Base-by-base conservation (phyloP, 2,113 vertebrate species). In the Dinomys branickii region DNA sequence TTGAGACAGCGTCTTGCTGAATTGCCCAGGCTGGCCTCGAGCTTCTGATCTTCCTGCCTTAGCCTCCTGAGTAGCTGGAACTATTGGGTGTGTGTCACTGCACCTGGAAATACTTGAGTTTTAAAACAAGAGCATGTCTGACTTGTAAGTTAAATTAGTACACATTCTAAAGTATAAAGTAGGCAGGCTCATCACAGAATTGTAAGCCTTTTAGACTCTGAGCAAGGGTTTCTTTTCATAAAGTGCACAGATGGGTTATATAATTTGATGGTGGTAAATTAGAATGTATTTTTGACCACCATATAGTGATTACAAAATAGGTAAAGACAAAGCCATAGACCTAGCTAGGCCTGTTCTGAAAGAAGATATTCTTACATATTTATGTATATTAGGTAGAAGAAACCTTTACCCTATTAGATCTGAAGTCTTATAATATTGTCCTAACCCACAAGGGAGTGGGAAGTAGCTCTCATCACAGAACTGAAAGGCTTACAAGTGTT, bases 101-200 rank as follows among this genome's bases (percentile, higher is more conserved):
- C 1, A 35, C 47, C 47, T 33, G 28, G 8, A 80, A 80, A 80
- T 80, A 80, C 47, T 88, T 80, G 65, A 47, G 65, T 73, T 81
- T 77, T 88, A 94, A 95, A 59, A 81, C 82, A 82, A 56, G 63
- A 73, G 12, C 54, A n/a, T 80, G 91, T 94, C 65, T 73, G 71
- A 95, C 44, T 83, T 89, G 5, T 92, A 91, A 92, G 86, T 86
- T 65, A 75, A 81, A 50, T 54, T 24, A 84, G 19, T 93, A 19
- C 71, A 7, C 88, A 87, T 88, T 92, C 52, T 92, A 58, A 20
- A 75, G 38, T 65, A n/a, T 47, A 52, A 91, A 54, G 22, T 61
- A n/a, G 30, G 65, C 47, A 54, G 9, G 47, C 47, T 92, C 52
- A 59, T 83, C 65, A 33, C 38, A 84, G 38, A 93, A 88, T 6